Percentiles rank a stretch among this genome's conserved stretches.
phyloP scores from a whole-genome alignment of 2,888 invertebrate species.

The Ditula angustiorana region DNA sequence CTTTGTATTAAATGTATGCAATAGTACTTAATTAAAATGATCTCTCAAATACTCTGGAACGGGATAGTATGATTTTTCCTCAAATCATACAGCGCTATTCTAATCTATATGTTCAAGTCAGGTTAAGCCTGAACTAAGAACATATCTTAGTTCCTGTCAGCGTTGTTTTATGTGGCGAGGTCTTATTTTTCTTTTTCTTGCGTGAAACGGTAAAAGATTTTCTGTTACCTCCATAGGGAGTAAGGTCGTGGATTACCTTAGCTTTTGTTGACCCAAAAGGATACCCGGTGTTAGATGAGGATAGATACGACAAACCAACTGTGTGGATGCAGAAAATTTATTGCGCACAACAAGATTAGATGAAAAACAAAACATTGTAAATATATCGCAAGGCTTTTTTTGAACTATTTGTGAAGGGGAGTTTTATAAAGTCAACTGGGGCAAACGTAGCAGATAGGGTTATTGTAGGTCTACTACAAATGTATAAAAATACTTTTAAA shows the following conservation, averaged over 20 bases:
- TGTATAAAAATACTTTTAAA: no score
- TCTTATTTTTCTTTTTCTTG: slow-evolving; percentile 31
- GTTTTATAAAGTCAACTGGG: no score
- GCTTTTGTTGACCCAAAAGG: slow-evolving; percentile 48
- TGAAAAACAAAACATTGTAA: slow-evolving; percentile 12
- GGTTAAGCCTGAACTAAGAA: not conserved
- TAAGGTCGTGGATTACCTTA: slow-evolving; percentile 43
- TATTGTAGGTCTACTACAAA: no score
- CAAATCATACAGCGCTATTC: no score
- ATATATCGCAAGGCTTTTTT: not conserved
- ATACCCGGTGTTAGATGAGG: slow-evolving; percentile 49
- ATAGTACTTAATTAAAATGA: no score
- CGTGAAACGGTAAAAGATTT: slow-evolving; percentile 35
- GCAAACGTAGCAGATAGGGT: no score
- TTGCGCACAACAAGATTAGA: slow-evolving; percentile 34
- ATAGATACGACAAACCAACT: slow-evolving; percentile 42
- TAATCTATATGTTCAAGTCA: not conserved
- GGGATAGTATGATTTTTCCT: no score
- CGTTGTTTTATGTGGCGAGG: slow-evolving; percentile 15
- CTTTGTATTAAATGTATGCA: no score
- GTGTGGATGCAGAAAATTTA: slow-evolving; percentile 48
- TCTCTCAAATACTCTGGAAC: no score
- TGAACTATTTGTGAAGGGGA: not conserved
- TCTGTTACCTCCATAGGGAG: slow-evolving; percentile 44
- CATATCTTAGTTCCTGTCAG: slow-evolving; percentile 7